Conservation (phyloP, 2,797 vertebrate genomes). For the Hylomyscus alleni region DNA sequence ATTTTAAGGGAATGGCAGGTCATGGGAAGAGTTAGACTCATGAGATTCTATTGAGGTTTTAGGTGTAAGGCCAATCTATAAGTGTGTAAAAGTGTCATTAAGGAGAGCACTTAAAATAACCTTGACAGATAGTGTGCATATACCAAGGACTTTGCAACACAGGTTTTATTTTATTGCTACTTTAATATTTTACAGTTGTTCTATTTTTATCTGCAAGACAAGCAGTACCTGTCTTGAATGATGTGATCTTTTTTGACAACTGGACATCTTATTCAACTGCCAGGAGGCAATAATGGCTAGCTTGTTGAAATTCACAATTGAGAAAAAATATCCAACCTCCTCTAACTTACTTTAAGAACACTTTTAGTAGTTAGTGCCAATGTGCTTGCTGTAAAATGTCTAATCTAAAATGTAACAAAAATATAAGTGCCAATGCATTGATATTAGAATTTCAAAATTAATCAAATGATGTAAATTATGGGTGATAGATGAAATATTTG, state of each 20-base stretch:
- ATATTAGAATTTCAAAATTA: slow-evolving; percentile 8
- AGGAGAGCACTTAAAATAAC: background rate
- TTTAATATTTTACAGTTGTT: slow-evolving; percentile 65
- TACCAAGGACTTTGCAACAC: background rate
- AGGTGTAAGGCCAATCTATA: background rate
- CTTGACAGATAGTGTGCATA: background rate
- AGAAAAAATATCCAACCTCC: background rate
- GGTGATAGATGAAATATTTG: background rate
- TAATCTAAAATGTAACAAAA: background rate
- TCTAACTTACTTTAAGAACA: slow-evolving; percentile 43
- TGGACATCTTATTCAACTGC: slow-evolving; percentile 55
- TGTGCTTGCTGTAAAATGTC: background rate
- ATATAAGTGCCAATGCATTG: background rate
- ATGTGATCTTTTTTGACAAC: slow-evolving; percentile 56
- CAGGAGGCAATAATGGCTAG: background rate
- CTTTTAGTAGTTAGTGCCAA: background rate
- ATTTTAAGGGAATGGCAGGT: slow-evolving; percentile 71
- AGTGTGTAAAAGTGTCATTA: background rate
- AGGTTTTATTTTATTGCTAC: slow-evolving; percentile 32
- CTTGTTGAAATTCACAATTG: slow-evolving; percentile 67
- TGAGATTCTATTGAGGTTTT: background rate
- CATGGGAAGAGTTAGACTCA: slow-evolving; percentile 56
- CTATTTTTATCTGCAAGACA: slow-evolving; percentile 59
- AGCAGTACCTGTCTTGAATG: slow-evolving; percentile 33
- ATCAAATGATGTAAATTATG: slow-evolving; percentile 20